These are phyloP conservation scores for Malachius bipustulatus DNA, from an alignment of 2,888 invertebrate genomes.

Conservation along the genomic window DNA sequence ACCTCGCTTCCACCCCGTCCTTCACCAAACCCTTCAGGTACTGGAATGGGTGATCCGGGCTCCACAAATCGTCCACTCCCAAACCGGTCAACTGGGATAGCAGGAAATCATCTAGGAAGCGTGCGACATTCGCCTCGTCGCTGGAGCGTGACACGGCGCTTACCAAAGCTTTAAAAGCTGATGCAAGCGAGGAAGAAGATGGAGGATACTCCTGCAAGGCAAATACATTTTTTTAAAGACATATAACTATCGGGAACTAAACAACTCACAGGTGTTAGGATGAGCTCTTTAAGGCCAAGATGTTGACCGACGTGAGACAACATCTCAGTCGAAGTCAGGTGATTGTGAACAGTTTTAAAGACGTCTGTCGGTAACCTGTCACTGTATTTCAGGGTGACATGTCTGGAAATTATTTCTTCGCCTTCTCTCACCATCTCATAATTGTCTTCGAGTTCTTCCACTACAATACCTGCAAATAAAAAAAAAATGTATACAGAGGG, in stretches of 20 bases:
- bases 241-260: too few species aligned
- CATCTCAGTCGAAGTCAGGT: slow-evolving; percentile 51
- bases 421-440: slow-evolving; percentile 55
- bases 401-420: slow-evolving; percentile 49
- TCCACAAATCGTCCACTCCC: slow-evolving; percentile 77
- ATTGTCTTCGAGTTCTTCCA: slow-evolving; percentile 49
- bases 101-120: slow-evolving; percentile 80
- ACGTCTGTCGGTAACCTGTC: slow-evolving; percentile 69
- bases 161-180: slow-evolving; percentile 70
- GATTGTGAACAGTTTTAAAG: slow-evolving; percentile 52
- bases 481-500: neutral
- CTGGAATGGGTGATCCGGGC: slow-evolving; percentile 64
- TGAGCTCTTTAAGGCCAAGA: slow-evolving; percentile 73
- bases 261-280: slow-evolving; percentile 58
- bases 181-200: slow-evolving; percentile 49
- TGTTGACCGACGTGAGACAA: slow-evolving; percentile 58
- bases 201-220: slow-evolving; percentile 58
- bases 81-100: slow-evolving; percentile 73
- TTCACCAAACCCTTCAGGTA: slow-evolving; percentile 53
- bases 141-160: slow-evolving; percentile 61
- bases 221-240: too few species aligned
- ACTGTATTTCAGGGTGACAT: slow-evolving; percentile 50
- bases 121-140: slow-evolving; percentile 42
- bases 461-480: neutral
- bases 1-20: slow-evolving; percentile 55